Conservation (phyloP, 2,797 vertebrate species). For the Lindbergichthys nudifrons region DNA sequence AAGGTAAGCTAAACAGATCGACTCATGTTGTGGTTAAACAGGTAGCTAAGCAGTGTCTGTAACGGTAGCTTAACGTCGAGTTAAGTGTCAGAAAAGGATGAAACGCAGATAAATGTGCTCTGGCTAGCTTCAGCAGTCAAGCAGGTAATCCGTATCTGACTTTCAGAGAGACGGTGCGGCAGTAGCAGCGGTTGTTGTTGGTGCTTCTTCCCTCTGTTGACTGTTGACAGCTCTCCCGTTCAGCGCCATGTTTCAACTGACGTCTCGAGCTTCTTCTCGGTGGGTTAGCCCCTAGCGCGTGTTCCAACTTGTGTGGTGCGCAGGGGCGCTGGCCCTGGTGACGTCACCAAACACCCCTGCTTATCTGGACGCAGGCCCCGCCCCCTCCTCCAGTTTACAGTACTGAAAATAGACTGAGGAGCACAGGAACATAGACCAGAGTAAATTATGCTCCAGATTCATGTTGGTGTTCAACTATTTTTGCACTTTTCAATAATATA, state of each 20-base stretch:
- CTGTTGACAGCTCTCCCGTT: conserved; percentile 35
- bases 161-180: conserved; percentile 8
- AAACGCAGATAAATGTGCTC: neutral
- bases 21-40: neutral
- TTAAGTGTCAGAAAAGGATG: conserved; percentile 1
- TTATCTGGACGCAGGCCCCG: conserved; percentile 34
- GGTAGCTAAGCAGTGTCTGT: neutral
- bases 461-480: too few relatives aligned
- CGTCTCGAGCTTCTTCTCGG: conserved; percentile 21
- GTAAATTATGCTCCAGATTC: too few relatives aligned
- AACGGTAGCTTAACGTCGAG: conserved; percentile 5
- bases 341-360: conserved; percentile 73
- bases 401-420: conserved; percentile 51
- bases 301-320: conserved; percentile 54
- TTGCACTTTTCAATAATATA: too few relatives aligned
- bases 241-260: conserved; percentile 71
- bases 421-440: neutral
- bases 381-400: conserved; percentile 39
- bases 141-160: neutral
- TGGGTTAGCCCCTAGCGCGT: conserved; percentile 46
- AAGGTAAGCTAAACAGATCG: conserved; percentile 30
- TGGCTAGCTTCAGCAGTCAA: neutral
- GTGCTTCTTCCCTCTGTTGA: conserved; percentile 15
- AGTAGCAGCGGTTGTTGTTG: conserved; percentile 3
- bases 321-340: conserved; percentile 82